These are phyloP conservation scores for Steatocranus sp. DNA, from an alignment of 2,797 vertebrate genomes.

Conservation along the genomic window DNA sequence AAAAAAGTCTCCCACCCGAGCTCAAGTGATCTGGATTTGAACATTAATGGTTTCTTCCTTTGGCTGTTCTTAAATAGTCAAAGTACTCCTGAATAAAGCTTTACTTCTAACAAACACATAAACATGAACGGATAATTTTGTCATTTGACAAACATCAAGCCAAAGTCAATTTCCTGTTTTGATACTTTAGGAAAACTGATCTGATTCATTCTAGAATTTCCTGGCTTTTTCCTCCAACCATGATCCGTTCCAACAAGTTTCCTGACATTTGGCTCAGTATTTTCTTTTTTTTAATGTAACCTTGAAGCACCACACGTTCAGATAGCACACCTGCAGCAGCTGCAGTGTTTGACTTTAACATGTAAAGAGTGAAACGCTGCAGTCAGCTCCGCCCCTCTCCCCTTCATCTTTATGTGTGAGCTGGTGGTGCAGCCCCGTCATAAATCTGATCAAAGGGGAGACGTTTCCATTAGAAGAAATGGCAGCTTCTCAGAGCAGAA, in stretches of 20 bases:
- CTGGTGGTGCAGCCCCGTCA: conserved; percentile 33
- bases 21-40: not conserved
- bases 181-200: not conserved
- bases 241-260: not conserved
- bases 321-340: not conserved
- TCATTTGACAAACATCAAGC: not conserved
- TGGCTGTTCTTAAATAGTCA: not conserved
- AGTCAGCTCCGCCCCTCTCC: not conserved
- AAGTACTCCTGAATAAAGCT: not conserved
- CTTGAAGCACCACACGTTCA: not conserved
- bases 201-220: not conserved
- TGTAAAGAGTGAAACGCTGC: not conserved
- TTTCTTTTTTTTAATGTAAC: not conserved
- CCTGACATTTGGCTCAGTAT: not conserved
- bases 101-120: not conserved
- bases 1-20: not conserved
- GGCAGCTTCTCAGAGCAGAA: conserved; percentile 63
- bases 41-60: not conserved
- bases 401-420: not conserved
- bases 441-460: conserved; percentile 85
- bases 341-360: not conserved
- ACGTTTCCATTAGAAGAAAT: conserved; percentile 76
- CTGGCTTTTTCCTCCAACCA: not conserved
- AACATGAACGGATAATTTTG: not conserved
- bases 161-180: not conserved